Evolutionary conservation across 2,113 vertebrate species (phyloP).

Genomic region (Synchiropus splendidus): DNA sequence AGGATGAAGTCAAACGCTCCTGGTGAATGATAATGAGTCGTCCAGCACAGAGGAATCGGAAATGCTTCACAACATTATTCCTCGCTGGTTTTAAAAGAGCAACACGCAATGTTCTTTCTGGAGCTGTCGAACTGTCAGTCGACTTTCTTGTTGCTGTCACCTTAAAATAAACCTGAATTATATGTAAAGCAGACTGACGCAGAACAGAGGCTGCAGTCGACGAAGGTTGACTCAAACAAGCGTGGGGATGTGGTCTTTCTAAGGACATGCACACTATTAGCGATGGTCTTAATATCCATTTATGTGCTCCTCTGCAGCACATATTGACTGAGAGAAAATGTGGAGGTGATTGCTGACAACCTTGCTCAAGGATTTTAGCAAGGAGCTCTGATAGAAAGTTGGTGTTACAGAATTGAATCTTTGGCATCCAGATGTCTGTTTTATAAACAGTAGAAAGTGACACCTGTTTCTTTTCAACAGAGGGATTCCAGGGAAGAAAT

Average conservation of each 20-base stretch:
- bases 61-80: conserved; percentile 12
- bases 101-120: conserved; percentile 19
- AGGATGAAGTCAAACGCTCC: conserved; percentile 13
- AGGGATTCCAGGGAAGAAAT: conserved; percentile 84
- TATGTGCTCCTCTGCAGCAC: background rate
- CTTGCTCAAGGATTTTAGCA: too few relatives aligned
- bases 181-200: conserved; percentile 1
- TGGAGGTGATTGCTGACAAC: too few relatives aligned
- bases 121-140: conserved; percentile 9
- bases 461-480: conserved; percentile 50
- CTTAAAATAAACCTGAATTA: background rate
- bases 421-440: too few relatives aligned
- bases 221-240: background rate
- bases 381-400: too few relatives aligned
- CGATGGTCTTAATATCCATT: background rate
- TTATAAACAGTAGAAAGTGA: too few relatives aligned
- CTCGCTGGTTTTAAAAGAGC: conserved; percentile 6
- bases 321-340: too few relatives aligned
- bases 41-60: background rate
- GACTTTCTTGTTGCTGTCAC: conserved; percentile 1
- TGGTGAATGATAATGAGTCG: conserved; percentile 8
- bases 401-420: too few relatives aligned
- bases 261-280: background rate
- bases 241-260: background rate
- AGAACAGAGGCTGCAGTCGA: background rate